Evolutionary conservation across 2,888 invertebrate species (phyloP).

Genomic region (Erpobdella octoculata): DNA sequence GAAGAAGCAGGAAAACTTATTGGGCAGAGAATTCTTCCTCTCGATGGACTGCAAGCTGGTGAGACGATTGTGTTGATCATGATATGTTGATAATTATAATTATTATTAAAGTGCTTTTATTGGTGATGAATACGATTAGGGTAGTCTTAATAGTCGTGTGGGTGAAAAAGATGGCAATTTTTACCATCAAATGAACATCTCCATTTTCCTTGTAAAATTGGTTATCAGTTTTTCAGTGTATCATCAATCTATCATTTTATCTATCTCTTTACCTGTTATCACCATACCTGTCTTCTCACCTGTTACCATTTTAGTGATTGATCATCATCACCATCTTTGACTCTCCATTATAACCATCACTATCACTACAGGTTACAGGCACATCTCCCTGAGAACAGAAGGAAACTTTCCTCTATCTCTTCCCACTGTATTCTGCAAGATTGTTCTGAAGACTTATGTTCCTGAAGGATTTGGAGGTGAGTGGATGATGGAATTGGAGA

Average conservation of each 20-base stretch:
- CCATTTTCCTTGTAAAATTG: too few species aligned
- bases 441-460: slow-evolving; percentile 97
- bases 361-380: slow-evolving; percentile 84
- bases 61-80: too few species aligned
- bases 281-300: too few species aligned
- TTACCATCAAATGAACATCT: too few species aligned
- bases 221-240: too few species aligned
- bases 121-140: neutral
- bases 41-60: slow-evolving; percentile 87
- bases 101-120: neutral
- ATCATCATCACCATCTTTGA: too few species aligned
- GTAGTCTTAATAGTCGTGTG: too few species aligned
- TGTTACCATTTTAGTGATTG: too few species aligned
- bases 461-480: slow-evolving; percentile 93
- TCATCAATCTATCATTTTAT: too few species aligned
- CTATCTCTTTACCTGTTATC: too few species aligned
- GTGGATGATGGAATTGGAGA: slow-evolving; percentile 26
- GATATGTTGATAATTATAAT: neutral
- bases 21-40: slow-evolving; percentile 90
- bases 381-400: slow-evolving; percentile 92
- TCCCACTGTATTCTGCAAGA: slow-evolving; percentile 96
- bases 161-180: too few species aligned
- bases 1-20: slow-evolving; percentile 92
- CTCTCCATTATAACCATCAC: too few species aligned
- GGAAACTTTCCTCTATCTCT: slow-evolving; percentile 98